Evolutionary conservation across 64 coral and sea anemone species (phyloP).

Genomic region (Montipora cactus): DNA sequence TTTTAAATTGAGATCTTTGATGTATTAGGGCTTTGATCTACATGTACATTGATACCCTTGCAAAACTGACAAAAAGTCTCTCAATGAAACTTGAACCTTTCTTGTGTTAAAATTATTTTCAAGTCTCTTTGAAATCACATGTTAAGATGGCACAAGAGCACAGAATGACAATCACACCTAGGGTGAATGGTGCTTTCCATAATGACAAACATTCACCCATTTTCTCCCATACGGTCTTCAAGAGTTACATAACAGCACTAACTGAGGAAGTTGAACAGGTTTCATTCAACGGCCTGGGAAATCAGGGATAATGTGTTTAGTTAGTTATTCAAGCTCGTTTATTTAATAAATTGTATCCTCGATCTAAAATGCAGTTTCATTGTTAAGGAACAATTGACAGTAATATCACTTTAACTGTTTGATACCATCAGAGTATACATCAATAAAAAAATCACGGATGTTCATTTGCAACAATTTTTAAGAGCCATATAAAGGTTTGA

Average conservation of each 20-base stretch:
- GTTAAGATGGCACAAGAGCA: neutral
- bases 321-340: neutral
- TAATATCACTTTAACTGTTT: too few relatives aligned
- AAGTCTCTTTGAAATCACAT: neutral
- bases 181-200: neutral
- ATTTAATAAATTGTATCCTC: neutral
- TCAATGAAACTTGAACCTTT: neutral
- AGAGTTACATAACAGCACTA: neutral
- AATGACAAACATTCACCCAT: neutral
- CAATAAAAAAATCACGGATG: neutral
- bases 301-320: neutral
- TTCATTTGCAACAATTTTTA: slow-evolving; percentile 13
- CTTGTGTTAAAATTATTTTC: neutral
- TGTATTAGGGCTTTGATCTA: too few relatives aligned
- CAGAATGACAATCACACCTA: neutral
- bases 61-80: neutral
- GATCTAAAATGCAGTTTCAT: too few relatives aligned
- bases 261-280: neutral
- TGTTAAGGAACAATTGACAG: too few relatives aligned
- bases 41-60: neutral
- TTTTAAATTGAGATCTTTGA: neutral
- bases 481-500: neutral
- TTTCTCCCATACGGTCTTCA: neutral
- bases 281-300: too few relatives aligned
- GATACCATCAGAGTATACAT: too few relatives aligned